Evolutionary conservation across 53 echinoderm and acorn worm genomes (phyloP).

Genomic region (Zoroaster sp.): DNA sequence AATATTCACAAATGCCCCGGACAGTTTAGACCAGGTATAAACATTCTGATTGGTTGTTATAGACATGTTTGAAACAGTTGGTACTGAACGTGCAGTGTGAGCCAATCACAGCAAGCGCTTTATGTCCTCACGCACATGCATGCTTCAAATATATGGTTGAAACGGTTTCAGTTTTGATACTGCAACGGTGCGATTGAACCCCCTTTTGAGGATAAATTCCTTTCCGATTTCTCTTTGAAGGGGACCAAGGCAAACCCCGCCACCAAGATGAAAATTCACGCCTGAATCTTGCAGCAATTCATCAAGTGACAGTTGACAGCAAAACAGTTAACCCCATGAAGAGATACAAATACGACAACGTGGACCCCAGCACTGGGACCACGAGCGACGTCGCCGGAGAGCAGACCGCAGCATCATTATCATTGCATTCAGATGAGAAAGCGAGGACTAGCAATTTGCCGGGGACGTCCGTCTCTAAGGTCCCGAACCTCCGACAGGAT

Average conservation of each 20-base stretch:
- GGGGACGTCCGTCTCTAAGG: not conserved
- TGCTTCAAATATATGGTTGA: not conserved
- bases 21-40: too few relatives aligned
- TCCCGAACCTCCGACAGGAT: not conserved
- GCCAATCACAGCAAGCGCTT: not conserved
- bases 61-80: too few relatives aligned
- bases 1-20: too few relatives aligned
- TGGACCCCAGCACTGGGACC: not conserved
- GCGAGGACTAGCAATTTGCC: not conserved
- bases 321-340: not conserved
- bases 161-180: not conserved
- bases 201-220: too few relatives aligned
- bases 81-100: not conserved
- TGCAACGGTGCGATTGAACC: not conserved
- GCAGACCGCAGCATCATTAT: too few relatives aligned
- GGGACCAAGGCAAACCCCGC: not conserved
- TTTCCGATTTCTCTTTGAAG: not conserved
- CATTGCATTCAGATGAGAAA: not conserved
- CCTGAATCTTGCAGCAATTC: not conserved
- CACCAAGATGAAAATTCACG: not conserved
- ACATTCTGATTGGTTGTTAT: too few relatives aligned
- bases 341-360: not conserved
- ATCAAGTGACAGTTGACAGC: not conserved
- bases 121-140: not conserved
- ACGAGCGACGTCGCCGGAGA: too few relatives aligned